Evolutionary conservation across 2,113 vertebrate species (phyloP).

Genomic region (Nothobranchius kuhntae): DNA sequence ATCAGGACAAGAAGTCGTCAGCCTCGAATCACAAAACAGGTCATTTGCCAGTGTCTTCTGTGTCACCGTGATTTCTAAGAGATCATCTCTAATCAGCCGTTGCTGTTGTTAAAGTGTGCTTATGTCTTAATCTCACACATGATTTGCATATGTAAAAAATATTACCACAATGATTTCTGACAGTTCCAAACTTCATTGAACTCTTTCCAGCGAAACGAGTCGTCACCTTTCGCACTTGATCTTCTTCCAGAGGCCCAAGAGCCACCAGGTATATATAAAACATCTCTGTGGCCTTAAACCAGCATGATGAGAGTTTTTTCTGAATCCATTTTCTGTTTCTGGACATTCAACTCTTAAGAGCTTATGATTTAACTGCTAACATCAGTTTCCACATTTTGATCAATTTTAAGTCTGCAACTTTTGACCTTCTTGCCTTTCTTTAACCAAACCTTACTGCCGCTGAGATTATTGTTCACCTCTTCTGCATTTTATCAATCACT

Average conservation of each 20-base stretch:
- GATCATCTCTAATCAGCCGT: neutral
- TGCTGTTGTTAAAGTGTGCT: conserved; percentile 15
- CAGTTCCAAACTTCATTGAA: neutral
- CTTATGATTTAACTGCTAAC: no score
- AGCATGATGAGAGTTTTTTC: neutral
- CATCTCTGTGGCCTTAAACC: neutral
- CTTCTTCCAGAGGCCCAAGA: neutral
- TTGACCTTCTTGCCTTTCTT: neutral
- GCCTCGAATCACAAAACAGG: conserved; percentile 13
- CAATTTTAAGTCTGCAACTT: neutral
- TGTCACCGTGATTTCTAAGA: conserved; percentile 6
- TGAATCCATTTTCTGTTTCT: neutral
- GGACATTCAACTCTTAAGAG: neutral
- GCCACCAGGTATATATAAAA: neutral
- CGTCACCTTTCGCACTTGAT: neutral
- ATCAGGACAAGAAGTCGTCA: conserved; percentile 16
- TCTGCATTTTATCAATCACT: neutral
- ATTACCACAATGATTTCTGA: neutral
- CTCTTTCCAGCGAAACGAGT: neutral
- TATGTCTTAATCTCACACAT: conserved; percentile 5
- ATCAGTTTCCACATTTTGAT: neutral
- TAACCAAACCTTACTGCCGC: neutral
- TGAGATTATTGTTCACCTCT: neutral
- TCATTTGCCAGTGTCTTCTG: conserved; percentile 11
- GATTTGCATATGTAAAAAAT: neutral